Base-by-base conservation (phyloP, 2,113 vertebrate genomes). In the Maccullochella peelii region DNA sequence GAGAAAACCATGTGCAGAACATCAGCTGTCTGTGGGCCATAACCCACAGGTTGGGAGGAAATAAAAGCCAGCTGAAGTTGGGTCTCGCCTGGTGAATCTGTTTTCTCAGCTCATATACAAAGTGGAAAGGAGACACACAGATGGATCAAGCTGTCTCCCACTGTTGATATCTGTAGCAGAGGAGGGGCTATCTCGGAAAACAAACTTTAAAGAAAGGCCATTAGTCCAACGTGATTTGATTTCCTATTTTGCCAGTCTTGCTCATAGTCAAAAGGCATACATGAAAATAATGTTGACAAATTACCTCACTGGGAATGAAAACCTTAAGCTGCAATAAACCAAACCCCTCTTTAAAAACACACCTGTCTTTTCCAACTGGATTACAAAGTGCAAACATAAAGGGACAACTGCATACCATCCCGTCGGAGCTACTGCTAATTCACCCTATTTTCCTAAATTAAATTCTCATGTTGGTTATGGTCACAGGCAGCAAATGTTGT, bases 51-150 rank as follows among this genome's bases (percentile, higher is more conserved):
- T 92, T 84, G 68, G 67, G 80, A 92, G 87, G 89, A 94, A 93
- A 92, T 93, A 82, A 78, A 83, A 94, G 81, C 86, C 92, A 91
- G 91, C 92, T 93, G 94, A 92, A 89, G 84, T 90, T 54, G 50
- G 73, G 88, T 73, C 87, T 87, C 21, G 81, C 73, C 77, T 83
- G 76, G 83, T 84, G 88, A 91, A 93, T 92, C 91, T 91, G 89
- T 92, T 91, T 92, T 89, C 85, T 88, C 58, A 86, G 55, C 83
- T 89, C 76, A 75, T 75, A 77, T 73, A 59, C 68, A 63, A 84
- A 84, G 73, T 79, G 59, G 54, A 89, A 83, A 80, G 73, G 82
- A 90, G 84, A 91, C 79, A 62, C 75, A 84, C 72, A 86, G 83
- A 86, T 86, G 81, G 65, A 78, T 82, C 16, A 16, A 70, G n/a